Evolutionary conservation across 2,113 vertebrate genomes (phyloP).

Genomic region (Cryptotis parvus): DNA sequence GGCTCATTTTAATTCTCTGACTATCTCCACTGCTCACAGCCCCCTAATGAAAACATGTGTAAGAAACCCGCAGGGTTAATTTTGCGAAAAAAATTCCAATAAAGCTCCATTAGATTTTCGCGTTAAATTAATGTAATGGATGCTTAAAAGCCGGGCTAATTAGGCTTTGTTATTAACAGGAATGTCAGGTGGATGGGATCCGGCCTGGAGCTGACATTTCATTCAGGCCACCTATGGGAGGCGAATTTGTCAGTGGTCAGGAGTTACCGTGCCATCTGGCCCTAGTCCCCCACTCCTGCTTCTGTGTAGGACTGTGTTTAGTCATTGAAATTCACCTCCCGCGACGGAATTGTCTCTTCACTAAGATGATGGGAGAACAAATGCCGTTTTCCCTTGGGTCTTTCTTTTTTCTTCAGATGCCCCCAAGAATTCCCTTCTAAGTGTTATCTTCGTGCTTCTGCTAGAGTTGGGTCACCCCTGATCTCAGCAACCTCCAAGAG

Average conservation of each 20-base stretch:
- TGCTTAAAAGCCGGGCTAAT: conserved; percentile 90
- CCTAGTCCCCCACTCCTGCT: not conserved
- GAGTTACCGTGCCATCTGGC: conserved; percentile 44
- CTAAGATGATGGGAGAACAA: conserved; percentile 4
- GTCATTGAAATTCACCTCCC: conserved; percentile 52
- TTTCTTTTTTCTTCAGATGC: not conserved
- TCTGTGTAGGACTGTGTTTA: not conserved
- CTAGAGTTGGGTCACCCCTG: not conserved
- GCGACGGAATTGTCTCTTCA: conserved; percentile 24
- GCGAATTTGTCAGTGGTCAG: conserved; percentile 60
- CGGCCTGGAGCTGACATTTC: conserved; percentile 83
- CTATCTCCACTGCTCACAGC: conserved; percentile 78
- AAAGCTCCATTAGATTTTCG: conserved; percentile 86
- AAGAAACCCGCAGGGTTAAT: conserved; percentile 88
- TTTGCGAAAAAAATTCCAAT: conserved; percentile 86
- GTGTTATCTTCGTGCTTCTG: not conserved
- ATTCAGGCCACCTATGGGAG: conserved; percentile 70
- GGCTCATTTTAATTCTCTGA: conserved; percentile 85
- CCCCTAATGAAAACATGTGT: conserved; percentile 89
- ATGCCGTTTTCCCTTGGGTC: not conserved
- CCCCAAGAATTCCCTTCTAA: not conserved
- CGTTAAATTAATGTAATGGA: conserved; percentile 88
- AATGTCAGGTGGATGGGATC: conserved; percentile 88
- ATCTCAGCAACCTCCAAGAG: not conserved
- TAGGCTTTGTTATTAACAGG: conserved; percentile 87